Evolutionary conservation across 2,797 vertebrate species (phyloP), one percentile per base, ranked within the genome.

Genomic region (Ceryle rudis): DNA sequence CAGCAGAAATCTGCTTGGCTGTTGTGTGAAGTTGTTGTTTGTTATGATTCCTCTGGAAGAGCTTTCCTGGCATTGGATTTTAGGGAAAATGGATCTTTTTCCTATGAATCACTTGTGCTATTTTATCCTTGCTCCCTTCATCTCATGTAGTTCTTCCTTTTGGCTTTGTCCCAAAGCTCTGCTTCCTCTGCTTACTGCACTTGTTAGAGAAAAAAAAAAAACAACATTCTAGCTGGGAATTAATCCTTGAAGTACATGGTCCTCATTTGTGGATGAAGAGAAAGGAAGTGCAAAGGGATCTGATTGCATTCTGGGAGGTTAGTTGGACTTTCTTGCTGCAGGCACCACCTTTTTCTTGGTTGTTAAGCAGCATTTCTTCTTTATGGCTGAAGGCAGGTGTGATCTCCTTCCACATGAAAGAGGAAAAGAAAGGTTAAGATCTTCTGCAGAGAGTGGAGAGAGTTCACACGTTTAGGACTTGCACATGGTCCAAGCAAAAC

Each of bases 31-130:
- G 52, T 39, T 39, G 28, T 10, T 72, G 23, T 18, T 35, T 0
- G 0, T 13, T 60, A 25, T 0, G 2, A 16, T 20, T 35, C 13
- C 16, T 44, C 7, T 60, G 57, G 12, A 51, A 41, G 10, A 81
- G 26, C 64, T 80, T 62, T 57, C 5, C 37, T 55, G 67, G 18
- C 2, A 3, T 13, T 52, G 41, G 0, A 9, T 85, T 73, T n/a
- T 14, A 29, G 16, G 47, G 39, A 6, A 81, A 39, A 75, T 17
- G 9, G 10, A 6, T 6, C 2, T 1, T 52, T 23, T 74, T 65
- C 78, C 6, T 64, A 7, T 41, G 31, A 66, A 42, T 49, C 22
- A 14, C 6, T 57, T 52, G 10, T 37, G 25, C 12, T 20, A 2
- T 54, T 88, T 61, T 51, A 44, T 41, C 16, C 29, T 4, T 71